phyloP scores from a whole-genome alignment of 2,888 invertebrate genomes.

The Pterostichus niger region DNA sequence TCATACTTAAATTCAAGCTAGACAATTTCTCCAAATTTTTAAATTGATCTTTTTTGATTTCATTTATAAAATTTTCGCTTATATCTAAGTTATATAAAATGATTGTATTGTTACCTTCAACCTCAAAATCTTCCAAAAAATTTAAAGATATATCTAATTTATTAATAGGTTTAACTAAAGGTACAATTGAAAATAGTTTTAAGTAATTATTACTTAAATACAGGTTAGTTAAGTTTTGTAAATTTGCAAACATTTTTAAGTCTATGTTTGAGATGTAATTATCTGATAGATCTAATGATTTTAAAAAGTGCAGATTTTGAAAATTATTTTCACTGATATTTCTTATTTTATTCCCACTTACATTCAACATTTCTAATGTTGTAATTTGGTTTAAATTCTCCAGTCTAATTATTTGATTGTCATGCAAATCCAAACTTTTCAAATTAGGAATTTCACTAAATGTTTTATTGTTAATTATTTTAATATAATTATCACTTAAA shows the following conservation, averaged over 20 bases:
- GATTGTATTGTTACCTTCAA: neutral
- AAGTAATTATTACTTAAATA: conserved; percentile 85
- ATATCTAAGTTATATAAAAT: neutral
- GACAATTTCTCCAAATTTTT: conserved; percentile 6
- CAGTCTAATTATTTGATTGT: neutral
- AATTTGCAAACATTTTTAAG: conserved; percentile 78
- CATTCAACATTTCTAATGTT: neutral
- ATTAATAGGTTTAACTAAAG: conserved; percentile 76
- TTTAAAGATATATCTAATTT: neutral
- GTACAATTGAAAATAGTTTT: conserved; percentile 80
- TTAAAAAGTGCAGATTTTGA: neutral
- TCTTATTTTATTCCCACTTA: conserved; percentile 9
- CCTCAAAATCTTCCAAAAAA: neutral
- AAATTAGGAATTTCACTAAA: neutral
- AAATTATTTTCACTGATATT: neutral
- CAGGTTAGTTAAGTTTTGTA: conserved; percentile 81
- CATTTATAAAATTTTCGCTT: neutral
- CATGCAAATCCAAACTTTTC: neutral
- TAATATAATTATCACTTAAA: conserved; percentile 3
- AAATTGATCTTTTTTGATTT: conserved; percentile 74
- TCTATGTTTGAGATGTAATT: neutral
- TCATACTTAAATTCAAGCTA: neutral
- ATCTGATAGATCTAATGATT: neutral
- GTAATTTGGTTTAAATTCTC: conserved; percentile 6
- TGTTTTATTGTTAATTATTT: neutral